Conservation (phyloP, 2,888 invertebrate species). For the Flexamia atlantica region DNA sequence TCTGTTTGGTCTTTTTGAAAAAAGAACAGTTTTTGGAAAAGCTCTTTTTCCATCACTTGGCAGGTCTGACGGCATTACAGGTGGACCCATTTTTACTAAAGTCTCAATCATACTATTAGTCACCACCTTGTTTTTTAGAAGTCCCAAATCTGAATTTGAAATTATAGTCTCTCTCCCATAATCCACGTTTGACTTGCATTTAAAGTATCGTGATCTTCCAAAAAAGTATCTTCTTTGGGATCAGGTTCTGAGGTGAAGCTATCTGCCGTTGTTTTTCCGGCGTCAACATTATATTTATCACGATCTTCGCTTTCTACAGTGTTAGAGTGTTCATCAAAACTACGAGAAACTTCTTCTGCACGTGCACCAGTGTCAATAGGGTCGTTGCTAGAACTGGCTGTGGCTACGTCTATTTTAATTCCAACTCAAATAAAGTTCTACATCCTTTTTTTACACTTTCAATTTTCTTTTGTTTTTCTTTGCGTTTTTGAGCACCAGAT, state of each 20-base stretch:
- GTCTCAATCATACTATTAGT: slow-evolving; percentile 33
- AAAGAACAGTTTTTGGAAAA: slow-evolving; percentile 51
- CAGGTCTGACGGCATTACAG: slow-evolving; percentile 38
- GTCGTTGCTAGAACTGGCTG: slow-evolving; percentile 17
- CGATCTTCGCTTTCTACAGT: slow-evolving; percentile 43
- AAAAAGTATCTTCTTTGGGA: slow-evolving; percentile 38
- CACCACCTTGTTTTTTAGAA: slow-evolving; percentile 48
- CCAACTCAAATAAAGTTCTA: slow-evolving; percentile 41
- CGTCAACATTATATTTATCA: slow-evolving; percentile 35
- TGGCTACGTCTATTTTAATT: slow-evolving; percentile 37
- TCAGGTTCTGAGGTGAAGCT: slow-evolving; percentile 44
- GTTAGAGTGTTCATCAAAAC: slow-evolving; percentile 26
- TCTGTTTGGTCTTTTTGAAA: slow-evolving; percentile 38
- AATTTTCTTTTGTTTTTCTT: slow-evolving; percentile 37
- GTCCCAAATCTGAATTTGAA: slow-evolving; percentile 55
- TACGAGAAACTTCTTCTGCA: slow-evolving; percentile 45
- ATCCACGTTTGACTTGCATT: slow-evolving; percentile 42
- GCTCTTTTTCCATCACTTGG: slow-evolving; percentile 48
- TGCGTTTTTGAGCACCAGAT: slow-evolving; percentile 38
- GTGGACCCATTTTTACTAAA: slow-evolving; percentile 41
- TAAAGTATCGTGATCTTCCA: slow-evolving; percentile 39
- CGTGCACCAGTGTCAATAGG: slow-evolving; percentile 24
- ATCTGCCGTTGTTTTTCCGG: slow-evolving; percentile 33
- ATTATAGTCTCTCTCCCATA: background rate
- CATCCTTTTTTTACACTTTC: slow-evolving; percentile 27